Percentiles rank a stretch among this genome's conserved stretches.
Evolutionary conservation across 2,113 vertebrate species (phyloP).

Genomic region (Burhinus bistriatus): DNA sequence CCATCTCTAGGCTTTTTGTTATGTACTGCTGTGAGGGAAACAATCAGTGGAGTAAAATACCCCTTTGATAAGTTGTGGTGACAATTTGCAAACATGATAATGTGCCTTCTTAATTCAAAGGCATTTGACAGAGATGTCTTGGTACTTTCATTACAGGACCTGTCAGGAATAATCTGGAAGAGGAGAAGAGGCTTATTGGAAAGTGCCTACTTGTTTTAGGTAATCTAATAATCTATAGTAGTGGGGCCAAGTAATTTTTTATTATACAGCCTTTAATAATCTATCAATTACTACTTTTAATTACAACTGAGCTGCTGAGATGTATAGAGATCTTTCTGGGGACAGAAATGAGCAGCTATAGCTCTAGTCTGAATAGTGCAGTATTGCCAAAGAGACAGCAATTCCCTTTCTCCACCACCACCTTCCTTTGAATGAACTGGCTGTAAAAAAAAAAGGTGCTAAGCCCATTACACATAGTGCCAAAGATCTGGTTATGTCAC

Average conservation of each 20-base stretch:
- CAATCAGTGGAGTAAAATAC: not conserved
- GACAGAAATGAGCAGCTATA: not conserved
- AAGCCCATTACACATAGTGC: not conserved
- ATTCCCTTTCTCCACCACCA: not conserved
- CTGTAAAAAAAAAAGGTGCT: not conserved
- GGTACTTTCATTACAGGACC: slow-evolving; percentile 43
- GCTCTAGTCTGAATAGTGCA: not conserved
- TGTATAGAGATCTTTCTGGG: not conserved
- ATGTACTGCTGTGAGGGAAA: not conserved
- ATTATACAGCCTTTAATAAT: not conserved
- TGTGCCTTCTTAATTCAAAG: not conserved
- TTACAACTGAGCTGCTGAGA: not conserved
- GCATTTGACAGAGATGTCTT: not conserved
- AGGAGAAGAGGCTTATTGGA: not conserved
- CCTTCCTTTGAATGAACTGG: not conserved
- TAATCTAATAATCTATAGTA: not conserved
- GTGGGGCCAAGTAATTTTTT: not conserved
- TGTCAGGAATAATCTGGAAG: slow-evolving; percentile 12
- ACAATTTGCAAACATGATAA: not conserved
- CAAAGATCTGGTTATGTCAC: not conserved
- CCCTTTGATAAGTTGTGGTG: not conserved
- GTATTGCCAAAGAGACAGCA: not conserved
- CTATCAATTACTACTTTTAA: not conserved
- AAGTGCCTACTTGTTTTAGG: not conserved
- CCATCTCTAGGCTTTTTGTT: not conserved